Evolutionary conservation across 2,797 vertebrate species (phyloP).

Genomic region (Bryconaethiops microstoma): DNA sequence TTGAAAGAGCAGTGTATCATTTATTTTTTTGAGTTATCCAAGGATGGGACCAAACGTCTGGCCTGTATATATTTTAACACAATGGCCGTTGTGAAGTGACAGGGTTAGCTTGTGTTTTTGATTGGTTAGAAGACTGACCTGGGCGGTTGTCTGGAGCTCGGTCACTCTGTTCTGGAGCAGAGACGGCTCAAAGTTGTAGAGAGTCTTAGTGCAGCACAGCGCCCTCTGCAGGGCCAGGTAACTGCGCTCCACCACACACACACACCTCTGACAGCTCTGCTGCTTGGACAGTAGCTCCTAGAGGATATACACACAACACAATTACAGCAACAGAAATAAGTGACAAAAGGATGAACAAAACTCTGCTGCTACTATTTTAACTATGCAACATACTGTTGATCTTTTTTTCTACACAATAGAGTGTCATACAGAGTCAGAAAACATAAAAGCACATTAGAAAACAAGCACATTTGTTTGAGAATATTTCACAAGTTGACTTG

Average conservation of each 20-base stretch:
- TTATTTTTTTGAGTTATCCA: no score
- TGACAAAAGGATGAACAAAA: no score
- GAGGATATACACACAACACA: constrained; percentile 32
- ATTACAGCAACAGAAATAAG: neutral
- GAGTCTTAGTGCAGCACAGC: constrained; percentile 79
- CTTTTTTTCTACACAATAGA: no score
- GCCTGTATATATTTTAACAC: neutral
- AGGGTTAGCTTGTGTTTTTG: neutral
- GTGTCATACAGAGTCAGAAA: no score
- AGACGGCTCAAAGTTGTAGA: constrained; percentile 86
- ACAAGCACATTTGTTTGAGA: no score
- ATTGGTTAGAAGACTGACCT: constrained; percentile 71
- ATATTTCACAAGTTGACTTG: no score
- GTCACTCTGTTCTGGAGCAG: constrained; percentile 88
- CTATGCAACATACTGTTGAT: no score
- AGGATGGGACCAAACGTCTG: no score
- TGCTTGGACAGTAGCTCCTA: constrained; percentile 91
- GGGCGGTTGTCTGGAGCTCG: constrained; percentile 87
- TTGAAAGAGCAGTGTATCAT: no score
- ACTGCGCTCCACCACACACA: constrained; percentile 86
- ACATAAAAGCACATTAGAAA: no score
- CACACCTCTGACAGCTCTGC: constrained; percentile 91
- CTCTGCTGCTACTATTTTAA: no score
- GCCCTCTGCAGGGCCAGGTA: constrained; percentile 87
- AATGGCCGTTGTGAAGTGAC: neutral